Percentiles rank a stretch among this genome's conserved stretches.
Evolutionary conservation across 2,888 invertebrate species (phyloP).

Genomic region (Drosophila anomelani): DNA sequence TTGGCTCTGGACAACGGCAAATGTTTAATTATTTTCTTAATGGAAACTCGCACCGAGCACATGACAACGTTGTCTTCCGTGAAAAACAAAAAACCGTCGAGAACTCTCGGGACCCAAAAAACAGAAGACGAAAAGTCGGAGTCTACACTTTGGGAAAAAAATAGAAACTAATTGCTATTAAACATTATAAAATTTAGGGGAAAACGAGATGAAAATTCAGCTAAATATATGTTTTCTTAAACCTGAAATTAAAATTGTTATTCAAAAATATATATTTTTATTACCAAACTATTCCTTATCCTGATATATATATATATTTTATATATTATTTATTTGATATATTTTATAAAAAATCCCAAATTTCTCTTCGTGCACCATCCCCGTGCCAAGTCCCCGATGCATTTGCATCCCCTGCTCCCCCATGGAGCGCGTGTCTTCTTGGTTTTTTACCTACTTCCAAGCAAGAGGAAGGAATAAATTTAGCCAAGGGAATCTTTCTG

Average conservation of each 20-base stretch:
- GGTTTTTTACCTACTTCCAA: constrained; percentile 49
- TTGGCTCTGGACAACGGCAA: constrained; percentile 56
- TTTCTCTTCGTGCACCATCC: constrained; percentile 14
- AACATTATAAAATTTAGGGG: background rate
- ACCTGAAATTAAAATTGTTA: background rate
- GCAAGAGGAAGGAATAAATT: constrained; percentile 16
- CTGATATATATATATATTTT: too few relatives aligned
- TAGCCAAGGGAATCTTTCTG: constrained; percentile 41
- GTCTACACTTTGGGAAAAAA: constrained; percentile 28
- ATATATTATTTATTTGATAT: background rate
- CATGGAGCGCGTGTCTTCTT: constrained; percentile 70
- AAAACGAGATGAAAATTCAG: background rate
- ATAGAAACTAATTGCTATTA: too few relatives aligned
- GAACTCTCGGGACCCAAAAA: constrained; percentile 20
- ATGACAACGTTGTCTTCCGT: constrained; percentile 74
- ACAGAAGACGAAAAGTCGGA: constrained; percentile 7
- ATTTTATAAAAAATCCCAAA: background rate
- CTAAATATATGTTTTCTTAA: background rate
- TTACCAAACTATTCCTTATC: too few relatives aligned
- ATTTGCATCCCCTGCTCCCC: constrained; percentile 54
- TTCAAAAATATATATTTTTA: background rate
- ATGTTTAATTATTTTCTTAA: constrained; percentile 79
- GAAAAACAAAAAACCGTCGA: constrained; percentile 54
- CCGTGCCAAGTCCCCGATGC: constrained; percentile 34
- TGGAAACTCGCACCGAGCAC: constrained; percentile 71